phyloP scores from a whole-genome alignment of 1,140 invertebrate species.

The Helicoverpa zea region DNA sequence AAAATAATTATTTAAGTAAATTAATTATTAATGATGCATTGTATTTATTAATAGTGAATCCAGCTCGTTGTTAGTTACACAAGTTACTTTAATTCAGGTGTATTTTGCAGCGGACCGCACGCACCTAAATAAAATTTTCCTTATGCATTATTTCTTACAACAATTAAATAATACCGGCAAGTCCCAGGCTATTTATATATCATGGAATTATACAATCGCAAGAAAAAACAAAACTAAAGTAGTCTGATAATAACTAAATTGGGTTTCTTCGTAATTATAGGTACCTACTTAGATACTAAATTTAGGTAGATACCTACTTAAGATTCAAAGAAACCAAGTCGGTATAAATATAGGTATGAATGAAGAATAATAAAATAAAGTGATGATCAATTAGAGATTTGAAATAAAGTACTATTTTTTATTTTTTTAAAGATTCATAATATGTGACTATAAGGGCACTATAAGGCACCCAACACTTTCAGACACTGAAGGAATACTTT shows the following conservation, averaged over 20 bases:
- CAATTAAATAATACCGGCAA: neutral
- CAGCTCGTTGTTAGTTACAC: neutral
- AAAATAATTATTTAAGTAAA: no score
- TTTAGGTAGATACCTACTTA: no score
- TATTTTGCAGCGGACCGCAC: neutral
- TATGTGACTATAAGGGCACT: no score
- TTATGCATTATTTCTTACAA: neutral
- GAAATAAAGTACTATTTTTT: no score
- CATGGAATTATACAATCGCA: conserved; percentile 5
- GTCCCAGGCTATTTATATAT: neutral
- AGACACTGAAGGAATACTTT: no score
- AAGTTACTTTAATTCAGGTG: neutral
- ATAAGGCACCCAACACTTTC: no score
- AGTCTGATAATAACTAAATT: conserved; percentile 13
- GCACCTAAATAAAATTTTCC: neutral
- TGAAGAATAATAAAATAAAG: no score
- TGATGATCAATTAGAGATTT: no score
- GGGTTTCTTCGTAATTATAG: neutral
- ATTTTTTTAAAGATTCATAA: no score
- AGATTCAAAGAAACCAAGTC: no score
- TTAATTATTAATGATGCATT: neutral
- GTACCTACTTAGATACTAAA: no score
- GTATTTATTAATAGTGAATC: neutral
- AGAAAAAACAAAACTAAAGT: neutral
- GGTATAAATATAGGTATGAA: no score